Evolutionary conservation across 1,140 invertebrate species (phyloP).

Genomic region (Conus ventricosus): DNA sequence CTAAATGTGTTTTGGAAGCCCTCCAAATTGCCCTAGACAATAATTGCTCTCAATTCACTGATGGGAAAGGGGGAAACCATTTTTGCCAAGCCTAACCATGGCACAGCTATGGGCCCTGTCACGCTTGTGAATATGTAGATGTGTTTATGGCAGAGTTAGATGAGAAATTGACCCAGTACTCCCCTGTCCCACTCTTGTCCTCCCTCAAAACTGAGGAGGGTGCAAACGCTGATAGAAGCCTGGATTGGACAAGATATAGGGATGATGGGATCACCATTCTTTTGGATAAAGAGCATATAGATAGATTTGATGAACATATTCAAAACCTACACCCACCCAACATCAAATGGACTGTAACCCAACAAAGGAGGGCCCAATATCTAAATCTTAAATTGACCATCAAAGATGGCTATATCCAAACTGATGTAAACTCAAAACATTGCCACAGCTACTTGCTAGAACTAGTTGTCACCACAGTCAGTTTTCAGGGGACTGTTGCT

Average conservation of each 20-base stretch:
- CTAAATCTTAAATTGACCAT: too few relatives aligned
- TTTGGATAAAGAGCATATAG: too few relatives aligned
- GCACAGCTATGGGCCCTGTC: neutral
- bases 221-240: neutral
- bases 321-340: too few relatives aligned
- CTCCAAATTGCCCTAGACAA: neutral
- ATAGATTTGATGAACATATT: too few relatives aligned
- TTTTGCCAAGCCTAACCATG: neutral
- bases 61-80: neutral
- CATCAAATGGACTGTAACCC: too few relatives aligned
- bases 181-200: neutral
- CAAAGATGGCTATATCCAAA: too few relatives aligned
- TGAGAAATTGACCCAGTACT: neutral
- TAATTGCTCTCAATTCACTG: neutral
- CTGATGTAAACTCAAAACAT: too few relatives aligned
- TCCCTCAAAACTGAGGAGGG: neutral
- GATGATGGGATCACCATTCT: too few relatives aligned
- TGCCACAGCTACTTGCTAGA: too few relatives aligned
- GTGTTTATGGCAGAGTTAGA: neutral
- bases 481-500: too few relatives aligned
- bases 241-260: neutral
- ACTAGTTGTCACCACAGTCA: too few relatives aligned
- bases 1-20: neutral
- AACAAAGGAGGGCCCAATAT: too few relatives aligned
- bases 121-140: neutral